These are phyloP conservation scores for Platanista minor DNA, from an alignment of 2,113 vertebrate genomes.

Conservation along the genomic window DNA sequence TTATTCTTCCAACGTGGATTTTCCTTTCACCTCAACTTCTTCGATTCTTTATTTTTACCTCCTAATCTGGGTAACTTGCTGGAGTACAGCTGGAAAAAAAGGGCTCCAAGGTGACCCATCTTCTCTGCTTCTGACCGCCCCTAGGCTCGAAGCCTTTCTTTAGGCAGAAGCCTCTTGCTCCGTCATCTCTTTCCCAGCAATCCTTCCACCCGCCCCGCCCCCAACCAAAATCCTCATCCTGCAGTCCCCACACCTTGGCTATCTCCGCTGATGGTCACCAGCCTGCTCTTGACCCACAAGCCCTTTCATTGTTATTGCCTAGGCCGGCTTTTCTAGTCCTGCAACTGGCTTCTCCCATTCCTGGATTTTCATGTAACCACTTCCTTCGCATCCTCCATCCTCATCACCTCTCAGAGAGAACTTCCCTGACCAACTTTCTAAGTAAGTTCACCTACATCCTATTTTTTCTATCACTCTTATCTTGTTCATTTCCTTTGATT, in stretches of 20 bases:
- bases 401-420: neutral
- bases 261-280: fast-evolving
- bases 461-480: neutral
- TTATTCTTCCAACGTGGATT: neutral
- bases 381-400: neutral
- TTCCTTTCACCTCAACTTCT: neutral
- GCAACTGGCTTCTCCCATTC: neutral
- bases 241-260: neutral
- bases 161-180: neutral
- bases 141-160: neutral
- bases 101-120: neutral
- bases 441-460: neutral
- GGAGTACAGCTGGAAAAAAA: neutral
- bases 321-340: neutral
- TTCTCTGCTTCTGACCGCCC: neutral
- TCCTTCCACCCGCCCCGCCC: neutral
- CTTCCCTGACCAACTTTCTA: neutral
- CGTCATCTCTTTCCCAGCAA: neutral
- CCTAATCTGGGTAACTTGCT: neutral
- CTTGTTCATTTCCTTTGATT: neutral
- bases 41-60: neutral
- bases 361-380: neutral
- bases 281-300: neutral
- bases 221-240: neutral
- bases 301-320: fast-evolving